Evolutionary conservation across 2,113 vertebrate genomes (phyloP).

Genomic region (Abramis brama): DNA sequence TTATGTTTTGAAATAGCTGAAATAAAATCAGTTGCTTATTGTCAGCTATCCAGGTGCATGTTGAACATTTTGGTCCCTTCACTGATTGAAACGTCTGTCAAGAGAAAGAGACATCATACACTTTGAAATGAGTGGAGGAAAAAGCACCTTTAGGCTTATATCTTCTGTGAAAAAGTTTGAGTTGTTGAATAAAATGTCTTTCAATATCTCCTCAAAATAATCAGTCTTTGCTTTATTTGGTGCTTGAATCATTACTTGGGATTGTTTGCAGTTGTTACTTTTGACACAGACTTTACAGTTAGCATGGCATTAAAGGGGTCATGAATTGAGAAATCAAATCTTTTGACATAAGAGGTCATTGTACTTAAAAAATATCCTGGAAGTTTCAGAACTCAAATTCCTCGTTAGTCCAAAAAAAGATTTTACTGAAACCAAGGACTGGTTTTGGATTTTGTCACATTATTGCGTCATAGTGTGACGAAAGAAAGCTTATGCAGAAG

Average conservation of each 20-base stretch:
- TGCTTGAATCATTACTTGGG: background rate
- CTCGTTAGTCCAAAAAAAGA: too few species aligned
- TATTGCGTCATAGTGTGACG: too few species aligned
- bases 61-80: constrained; percentile 74
- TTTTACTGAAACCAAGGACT: too few species aligned
- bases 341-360: too few species aligned
- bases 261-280: background rate
- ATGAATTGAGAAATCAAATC: too few species aligned
- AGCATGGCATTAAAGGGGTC: too few species aligned
- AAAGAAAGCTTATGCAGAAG: too few species aligned
- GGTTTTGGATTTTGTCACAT: too few species aligned
- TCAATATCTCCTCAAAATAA: constrained; percentile 56
- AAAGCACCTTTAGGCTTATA: constrained; percentile 51
- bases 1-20: constrained; percentile 70
- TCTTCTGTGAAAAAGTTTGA: constrained; percentile 71
- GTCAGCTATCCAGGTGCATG: constrained; percentile 88
- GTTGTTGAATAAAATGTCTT: constrained; percentile 76
- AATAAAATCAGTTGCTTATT: constrained; percentile 84
- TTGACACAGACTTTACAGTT: background rate
- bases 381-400: too few species aligned
- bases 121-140: constrained; percentile 35
- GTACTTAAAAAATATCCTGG: too few species aligned
- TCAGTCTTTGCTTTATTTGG: background rate
- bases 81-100: constrained; percentile 59
- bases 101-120: background rate